phyloP scores from a whole-genome alignment of 2,888 invertebrate genomes.

The Macaria notata region DNA sequence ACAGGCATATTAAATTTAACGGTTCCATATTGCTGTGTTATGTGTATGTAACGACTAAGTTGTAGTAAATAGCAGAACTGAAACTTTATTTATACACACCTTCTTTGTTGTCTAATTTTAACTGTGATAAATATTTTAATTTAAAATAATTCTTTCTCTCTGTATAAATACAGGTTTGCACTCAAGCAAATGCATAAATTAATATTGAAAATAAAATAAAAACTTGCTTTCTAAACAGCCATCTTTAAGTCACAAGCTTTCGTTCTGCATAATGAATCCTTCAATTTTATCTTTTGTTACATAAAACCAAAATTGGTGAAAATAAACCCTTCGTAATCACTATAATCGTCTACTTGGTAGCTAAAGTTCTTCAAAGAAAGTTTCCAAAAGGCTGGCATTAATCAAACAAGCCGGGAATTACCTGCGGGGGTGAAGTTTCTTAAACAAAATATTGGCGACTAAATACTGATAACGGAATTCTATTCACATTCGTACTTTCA shows the following conservation, averaged over 20 bases:
- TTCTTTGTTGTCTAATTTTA: no score
- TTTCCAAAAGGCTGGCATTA: slow-evolving; percentile 12
- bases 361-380: slow-evolving; percentile 29
- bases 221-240: slow-evolving; percentile 9
- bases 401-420: not conserved
- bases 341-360: slow-evolving; percentile 30
- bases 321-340: slow-evolving; percentile 29
- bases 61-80: no score
- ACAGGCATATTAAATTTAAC: no score
- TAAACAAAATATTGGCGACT: slow-evolving; percentile 42
- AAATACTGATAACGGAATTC: slow-evolving; percentile 37
- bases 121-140: no score
- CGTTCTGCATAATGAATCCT: slow-evolving; percentile 19
- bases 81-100: no score
- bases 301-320: slow-evolving; percentile 14
- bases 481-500: slow-evolving; percentile 43
- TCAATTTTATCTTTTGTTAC: slow-evolving; percentile 21
- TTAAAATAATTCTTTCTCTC: no score
- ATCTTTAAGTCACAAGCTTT: slow-evolving; percentile 8
- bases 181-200: not conserved
- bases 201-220: slow-evolving; percentile 3
- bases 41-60: no score
- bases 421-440: slow-evolving; percentile 41
- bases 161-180: no score
- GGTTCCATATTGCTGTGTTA: no score